Conservation (phyloP, 2,113 vertebrate genomes). For the Tupaia chinensis region DNA sequence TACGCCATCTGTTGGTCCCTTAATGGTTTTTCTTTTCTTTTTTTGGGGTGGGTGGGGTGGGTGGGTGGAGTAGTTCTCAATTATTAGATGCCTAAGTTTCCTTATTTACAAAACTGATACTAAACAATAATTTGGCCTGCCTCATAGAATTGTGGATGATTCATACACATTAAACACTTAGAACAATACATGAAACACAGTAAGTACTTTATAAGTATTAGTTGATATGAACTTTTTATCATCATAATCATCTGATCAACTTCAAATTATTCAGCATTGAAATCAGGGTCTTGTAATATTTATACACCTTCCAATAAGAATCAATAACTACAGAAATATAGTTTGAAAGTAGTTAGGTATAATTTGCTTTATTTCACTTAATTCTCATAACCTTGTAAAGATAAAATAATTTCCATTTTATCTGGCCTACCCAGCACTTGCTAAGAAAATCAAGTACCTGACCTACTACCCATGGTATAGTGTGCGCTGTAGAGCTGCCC, state of each 20-base stretch:
- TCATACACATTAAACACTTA: neutral
- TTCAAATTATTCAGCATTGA: neutral
- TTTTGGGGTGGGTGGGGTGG: no score
- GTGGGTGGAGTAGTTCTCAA: no score
- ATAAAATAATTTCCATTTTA: neutral
- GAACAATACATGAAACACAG: neutral
- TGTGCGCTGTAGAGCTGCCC: neutral
- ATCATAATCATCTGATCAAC: neutral
- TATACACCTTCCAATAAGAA: neutral
- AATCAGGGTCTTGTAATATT: neutral
- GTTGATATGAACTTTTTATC: neutral
- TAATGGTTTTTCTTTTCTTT: no score
- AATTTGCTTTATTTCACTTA: constrained; percentile 24
- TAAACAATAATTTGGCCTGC: neutral
- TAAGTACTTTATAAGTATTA: neutral
- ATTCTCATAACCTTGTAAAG: neutral
- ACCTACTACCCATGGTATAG: neutral
- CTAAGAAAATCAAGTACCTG: neutral
- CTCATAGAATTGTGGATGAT: neutral
- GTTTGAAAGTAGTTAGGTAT: neutral
- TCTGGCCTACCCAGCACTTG: neutral
- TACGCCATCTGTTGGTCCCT: no score
- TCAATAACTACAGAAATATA: neutral
- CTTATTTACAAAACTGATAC: neutral
- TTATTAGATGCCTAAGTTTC: neutral